phyloP scores from a whole-genome alignment of 64 coral and sea anemone genomes.

The Montipora capricornis region DNA sequence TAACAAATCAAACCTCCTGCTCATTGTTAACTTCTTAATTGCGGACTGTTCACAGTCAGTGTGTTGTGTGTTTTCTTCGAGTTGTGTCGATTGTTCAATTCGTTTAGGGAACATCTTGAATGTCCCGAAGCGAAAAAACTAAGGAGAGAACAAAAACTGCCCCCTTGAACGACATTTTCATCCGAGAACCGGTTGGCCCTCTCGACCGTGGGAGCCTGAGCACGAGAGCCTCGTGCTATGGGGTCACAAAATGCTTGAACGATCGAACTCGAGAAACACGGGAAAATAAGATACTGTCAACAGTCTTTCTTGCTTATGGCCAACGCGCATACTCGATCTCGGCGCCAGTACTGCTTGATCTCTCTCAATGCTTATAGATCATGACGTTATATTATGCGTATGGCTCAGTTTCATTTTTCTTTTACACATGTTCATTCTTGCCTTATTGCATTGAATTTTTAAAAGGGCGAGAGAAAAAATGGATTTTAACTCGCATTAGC shows the following conservation, averaged over 20 bases:
- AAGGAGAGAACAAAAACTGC: neutral
- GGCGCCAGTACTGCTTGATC: neutral
- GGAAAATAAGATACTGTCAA: neutral
- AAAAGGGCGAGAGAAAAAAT: constrained; percentile 18
- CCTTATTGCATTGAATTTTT: neutral
- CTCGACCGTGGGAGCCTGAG: no score
- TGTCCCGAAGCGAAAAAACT: neutral
- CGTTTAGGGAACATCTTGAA: neutral
- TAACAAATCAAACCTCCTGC: neutral
- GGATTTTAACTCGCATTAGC: constrained; percentile 34
- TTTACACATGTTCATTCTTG: neutral
- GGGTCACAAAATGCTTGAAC: neutral
- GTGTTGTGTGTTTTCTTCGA: no score
- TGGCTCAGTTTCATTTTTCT: neutral
- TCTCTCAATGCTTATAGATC: neutral
- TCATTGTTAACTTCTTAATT: neutral
- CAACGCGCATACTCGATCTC: neutral
- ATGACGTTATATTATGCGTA: neutral
- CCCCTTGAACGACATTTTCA: no score
- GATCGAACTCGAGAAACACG: neutral
- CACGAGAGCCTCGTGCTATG: no score
- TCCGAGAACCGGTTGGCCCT: no score
- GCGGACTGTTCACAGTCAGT: neutral
- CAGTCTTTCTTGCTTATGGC: neutral
- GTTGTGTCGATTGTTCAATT: no score